Base-by-base conservation (phyloP, 2,888 invertebrate genomes). In the Plagodis pulveraria region DNA sequence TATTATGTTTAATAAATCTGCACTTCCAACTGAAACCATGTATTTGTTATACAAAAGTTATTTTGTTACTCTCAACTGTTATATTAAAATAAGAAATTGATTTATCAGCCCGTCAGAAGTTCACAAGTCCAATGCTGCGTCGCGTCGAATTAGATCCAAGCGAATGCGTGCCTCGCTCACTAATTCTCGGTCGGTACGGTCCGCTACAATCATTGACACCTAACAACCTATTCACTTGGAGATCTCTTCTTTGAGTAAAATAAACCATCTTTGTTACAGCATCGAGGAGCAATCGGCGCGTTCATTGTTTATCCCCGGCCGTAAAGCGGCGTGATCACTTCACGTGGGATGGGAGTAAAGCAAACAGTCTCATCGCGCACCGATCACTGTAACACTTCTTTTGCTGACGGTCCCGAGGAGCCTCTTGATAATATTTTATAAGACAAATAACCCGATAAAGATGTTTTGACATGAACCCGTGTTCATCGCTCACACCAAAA, bases 371-470 rank as follows among this genome's bases (percentile, higher is more conserved):
- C 86, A 80, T 88, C 87, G 87, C 86, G 80, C 86, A 82, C 87
- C 78, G 80, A 88, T 88, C 86, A 83, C 86, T 83, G 81, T 82
- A 83, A 84, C 86, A 86, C 89, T 88, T 89, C 89, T 91, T 91
- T 90, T 89, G 91, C 92, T 91, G 91, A 91, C 89, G 89, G 82
- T 91, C 86, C 89, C 84, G 83, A 86, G 85, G 88, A 87, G 89
- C 86, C 91, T 86, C 91, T 91, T 85, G 91, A 92, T 91, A 91
- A 91, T 91, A 91, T 91, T 92, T 91, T 91, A 91, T 91, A 92
- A 92, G 91, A 92, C 92, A 92, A 92, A 91, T 91, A 92, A 91
- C 91, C 87, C 86, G 91, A 92, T 92, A 91, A 91, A 92, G 91
- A 92, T 91, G 91, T 92, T 92, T 90, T 92, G 92, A 92, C 92